Conservation (phyloP, 2,113 vertebrate species). For the Rhynchomys soricoides region DNA sequence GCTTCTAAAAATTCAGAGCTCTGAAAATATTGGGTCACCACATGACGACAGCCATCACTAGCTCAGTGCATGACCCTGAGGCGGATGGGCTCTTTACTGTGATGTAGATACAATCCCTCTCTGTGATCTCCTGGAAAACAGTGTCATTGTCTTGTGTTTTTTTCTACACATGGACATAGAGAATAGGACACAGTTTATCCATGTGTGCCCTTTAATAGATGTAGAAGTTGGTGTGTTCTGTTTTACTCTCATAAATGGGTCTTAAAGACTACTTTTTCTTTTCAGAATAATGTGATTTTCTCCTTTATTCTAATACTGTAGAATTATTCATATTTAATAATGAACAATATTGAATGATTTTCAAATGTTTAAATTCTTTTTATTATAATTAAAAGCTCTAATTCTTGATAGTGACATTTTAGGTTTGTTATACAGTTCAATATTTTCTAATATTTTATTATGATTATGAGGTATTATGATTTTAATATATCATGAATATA, state of each 20-base stretch:
- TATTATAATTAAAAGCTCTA: not conserved
- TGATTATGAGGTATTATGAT: not conserved
- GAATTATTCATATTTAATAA: not conserved
- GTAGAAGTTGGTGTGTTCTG: not conserved
- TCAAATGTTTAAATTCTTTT: not conserved
- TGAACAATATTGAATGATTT: not conserved
- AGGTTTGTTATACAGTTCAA: not conserved
- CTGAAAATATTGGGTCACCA: not conserved
- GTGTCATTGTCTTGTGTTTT: too few species aligned
- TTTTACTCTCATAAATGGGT: not conserved
- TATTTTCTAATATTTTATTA: not conserved
- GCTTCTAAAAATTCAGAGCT: not conserved
- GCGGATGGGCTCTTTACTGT: not conserved
- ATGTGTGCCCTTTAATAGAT: not conserved
- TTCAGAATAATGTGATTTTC: not conserved
- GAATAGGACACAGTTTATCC: not conserved
- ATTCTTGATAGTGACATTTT: not conserved
- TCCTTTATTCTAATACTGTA: not conserved
- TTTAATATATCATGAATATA: not conserved
- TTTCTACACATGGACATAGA: too few species aligned
- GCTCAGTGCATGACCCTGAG: not conserved
- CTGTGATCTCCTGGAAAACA: not conserved
- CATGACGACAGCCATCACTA: not conserved
- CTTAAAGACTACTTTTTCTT: not conserved
- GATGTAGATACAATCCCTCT: not conserved